These are phyloP conservation scores for Rhea pennata DNA, from an alignment of 2,113 vertebrate species.

Conservation along the genomic window DNA sequence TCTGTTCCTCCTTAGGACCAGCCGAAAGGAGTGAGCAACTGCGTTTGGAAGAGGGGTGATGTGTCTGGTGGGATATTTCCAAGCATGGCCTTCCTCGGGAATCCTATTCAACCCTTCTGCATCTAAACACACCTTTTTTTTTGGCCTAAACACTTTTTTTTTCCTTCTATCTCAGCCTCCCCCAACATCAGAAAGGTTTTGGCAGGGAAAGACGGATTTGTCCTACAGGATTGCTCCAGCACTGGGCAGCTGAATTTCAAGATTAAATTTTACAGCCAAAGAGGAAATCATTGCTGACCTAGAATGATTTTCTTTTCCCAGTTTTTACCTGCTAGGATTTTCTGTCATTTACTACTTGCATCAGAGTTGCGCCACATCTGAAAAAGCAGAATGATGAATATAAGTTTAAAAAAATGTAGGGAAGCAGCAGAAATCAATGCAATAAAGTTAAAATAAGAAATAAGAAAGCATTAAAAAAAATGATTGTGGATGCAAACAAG, in stretches of 20 bases:
- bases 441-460: too few species aligned
- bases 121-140: not conserved
- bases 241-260: not conserved
- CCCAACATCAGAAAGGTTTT: not conserved
- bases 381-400: not conserved
- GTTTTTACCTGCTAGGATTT: not conserved
- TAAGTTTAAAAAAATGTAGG: not conserved
- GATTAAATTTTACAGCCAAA: not conserved
- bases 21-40: too few species aligned
- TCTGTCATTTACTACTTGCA: not conserved
- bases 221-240: fast-evolving
- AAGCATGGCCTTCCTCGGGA: not conserved
- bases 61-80: not conserved
- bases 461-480: too few species aligned
- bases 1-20: too few species aligned
- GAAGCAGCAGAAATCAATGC: not conserved
- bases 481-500: too few species aligned
- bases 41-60: too few species aligned
- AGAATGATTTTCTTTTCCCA: not conserved
- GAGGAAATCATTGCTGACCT: not conserved
- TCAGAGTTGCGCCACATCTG: not conserved
- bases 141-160: not conserved
- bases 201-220: not conserved
- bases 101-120: not conserved
- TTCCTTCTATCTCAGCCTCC: not conserved